A percentile compares a stretch with the other conserved stretches of the same genome.
Evolutionary conservation across 2,113 vertebrate genomes (phyloP).

Genomic region (Anolis carolinensis): DNA sequence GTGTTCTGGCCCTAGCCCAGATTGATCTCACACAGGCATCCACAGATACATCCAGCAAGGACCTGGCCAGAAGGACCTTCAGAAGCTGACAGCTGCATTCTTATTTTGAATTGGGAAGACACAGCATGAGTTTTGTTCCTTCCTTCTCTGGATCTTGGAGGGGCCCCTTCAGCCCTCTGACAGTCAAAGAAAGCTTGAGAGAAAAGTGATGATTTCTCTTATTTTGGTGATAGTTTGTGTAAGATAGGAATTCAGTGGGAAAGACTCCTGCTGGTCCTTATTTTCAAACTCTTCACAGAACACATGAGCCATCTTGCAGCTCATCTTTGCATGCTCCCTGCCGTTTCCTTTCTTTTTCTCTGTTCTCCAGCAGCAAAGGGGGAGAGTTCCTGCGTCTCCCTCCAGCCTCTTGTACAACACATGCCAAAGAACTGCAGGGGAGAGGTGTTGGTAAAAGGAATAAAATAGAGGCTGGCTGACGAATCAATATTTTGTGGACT

Average conservation of each 20-base stretch:
- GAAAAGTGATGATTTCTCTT: not conserved
- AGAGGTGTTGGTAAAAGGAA: not conserved
- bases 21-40: not conserved
- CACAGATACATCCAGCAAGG: not conserved
- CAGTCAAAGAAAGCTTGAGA: not conserved
- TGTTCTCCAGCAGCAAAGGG: not conserved
- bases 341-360: too few relatives aligned
- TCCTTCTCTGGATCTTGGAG: not conserved
- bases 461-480: not conserved
- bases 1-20: not conserved
- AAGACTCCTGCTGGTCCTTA: not conserved
- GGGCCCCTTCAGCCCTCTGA: not conserved
- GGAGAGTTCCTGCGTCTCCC: not conserved
- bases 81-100: not conserved
- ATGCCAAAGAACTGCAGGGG: not conserved
- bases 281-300: not conserved
- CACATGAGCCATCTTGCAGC: not conserved
- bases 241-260: not conserved
- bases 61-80: not conserved
- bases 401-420: not conserved
- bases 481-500: not conserved
- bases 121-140: not conserved
- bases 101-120: not conserved
- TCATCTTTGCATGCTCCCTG: not conserved
- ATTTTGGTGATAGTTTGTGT: not conserved